Evolutionary conservation across 2,113 vertebrate genomes (phyloP), one percentile per base, ranked within the genome.

Genomic region (Rhombomys opimus): DNA sequence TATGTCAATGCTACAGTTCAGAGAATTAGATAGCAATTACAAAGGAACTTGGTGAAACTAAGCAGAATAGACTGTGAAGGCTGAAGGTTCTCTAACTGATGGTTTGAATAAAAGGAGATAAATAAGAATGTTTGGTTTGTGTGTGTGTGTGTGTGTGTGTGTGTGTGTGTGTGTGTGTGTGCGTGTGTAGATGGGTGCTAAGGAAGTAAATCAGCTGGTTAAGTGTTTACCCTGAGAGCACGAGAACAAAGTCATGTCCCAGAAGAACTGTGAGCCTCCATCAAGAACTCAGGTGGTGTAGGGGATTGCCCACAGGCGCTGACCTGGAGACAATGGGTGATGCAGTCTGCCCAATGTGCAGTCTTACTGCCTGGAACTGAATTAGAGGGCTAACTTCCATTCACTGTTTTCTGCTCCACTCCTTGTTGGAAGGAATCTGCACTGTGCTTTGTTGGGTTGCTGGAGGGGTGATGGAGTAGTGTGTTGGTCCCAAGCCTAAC

Each of bases 11-110:
- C 90, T 93, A 90, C 7, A 84, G 87, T 81, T 67, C 13, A 89
- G 52, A 93, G 0, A 80, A 90, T 94, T 95, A 76, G 18, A 76
- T 97, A 76, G 65, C 38, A 91, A 52, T 59, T 78, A 73, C 63
- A 94, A 96, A 75, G 85, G 17, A 38, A 0, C 1, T 95, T 95
- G 86, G 82, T 96, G 68, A 59, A 97, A 75, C 93, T 65, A 17
- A 61, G 15, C 18, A 11, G 80, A 90, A 22, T 86, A 8, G 46
- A 95, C 89, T 82, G 63, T 87, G 41, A 85, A 68, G 86, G 8
- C 13, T 94, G 89, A 96, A 87, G 95, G 61, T 96, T 4, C 91
- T 85, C 78, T 41, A 97, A 93, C 72, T 68, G n/a, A 85, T 98
- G 35, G 20, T 85, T 65, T 68, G 80, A 82, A 95, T 97, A 46